A percentile compares a stretch with the other conserved stretches of the same genome.
These are phyloP conservation scores for Pachyrhynchus sulphureomaculatus DNA, from an alignment of 1,140 invertebrate species.

Conservation along the genomic window DNA sequence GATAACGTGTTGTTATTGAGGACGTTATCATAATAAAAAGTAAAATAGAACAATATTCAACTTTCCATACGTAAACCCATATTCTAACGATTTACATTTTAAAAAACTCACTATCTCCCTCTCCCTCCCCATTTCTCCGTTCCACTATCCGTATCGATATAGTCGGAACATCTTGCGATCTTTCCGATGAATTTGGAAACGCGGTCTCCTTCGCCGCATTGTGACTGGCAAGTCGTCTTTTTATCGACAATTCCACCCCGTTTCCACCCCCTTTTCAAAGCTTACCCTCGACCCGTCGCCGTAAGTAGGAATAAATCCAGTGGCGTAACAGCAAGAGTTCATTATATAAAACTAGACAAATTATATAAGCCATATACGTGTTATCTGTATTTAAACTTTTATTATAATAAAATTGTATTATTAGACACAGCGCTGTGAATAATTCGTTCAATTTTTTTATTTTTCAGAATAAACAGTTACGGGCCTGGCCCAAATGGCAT, in stretches of 20 bases:
- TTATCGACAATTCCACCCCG: conserved; percentile 9
- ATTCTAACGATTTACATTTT: too few species aligned
- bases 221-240: conserved; percentile 13
- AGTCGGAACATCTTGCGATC: conserved; percentile 10
- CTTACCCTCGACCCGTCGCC: conserved; percentile 3
- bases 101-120: too few species aligned
- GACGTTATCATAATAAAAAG: too few species aligned
- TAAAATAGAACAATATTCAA: too few species aligned
- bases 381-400: too few species aligned
- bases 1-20: too few species aligned
- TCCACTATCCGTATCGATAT: not conserved
- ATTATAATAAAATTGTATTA: too few species aligned
- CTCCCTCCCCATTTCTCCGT: not conserved
- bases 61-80: too few species aligned
- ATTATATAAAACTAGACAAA: not conserved
- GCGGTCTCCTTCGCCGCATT: conserved; percentile 10
- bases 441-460: too few species aligned
- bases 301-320: not conserved
- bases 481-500: conserved; percentile 49
- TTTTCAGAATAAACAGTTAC: conserved; percentile 48
- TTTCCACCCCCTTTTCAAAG: conserved; percentile 14
- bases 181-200: conserved; percentile 12
- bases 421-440: too few species aligned
- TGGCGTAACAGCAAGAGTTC: not conserved
- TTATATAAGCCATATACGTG: not conserved